phyloP scores from a whole-genome alignment of 2,113 vertebrate species.

The Anolis sagrei region DNA sequence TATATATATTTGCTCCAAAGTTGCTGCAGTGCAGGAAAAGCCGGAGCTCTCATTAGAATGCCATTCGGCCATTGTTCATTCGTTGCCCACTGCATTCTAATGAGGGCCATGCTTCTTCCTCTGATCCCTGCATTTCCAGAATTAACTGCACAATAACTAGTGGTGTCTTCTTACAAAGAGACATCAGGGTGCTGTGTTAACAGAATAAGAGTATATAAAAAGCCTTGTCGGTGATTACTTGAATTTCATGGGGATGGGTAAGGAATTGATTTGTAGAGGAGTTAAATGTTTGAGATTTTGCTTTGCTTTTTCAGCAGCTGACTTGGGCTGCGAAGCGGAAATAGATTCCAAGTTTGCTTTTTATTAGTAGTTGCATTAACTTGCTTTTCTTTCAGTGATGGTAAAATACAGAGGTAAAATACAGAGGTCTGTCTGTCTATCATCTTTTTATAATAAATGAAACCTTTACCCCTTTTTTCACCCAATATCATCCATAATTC shows the following conservation, averaged over 20 bases:
- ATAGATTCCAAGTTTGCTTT: background rate
- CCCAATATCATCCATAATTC: background rate
- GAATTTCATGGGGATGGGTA: background rate
- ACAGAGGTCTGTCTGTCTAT: too few species aligned
- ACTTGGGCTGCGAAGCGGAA: background rate
- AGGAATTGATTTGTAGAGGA: background rate
- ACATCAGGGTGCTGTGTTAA: constrained; percentile 25
- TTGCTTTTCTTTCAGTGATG: too few species aligned
- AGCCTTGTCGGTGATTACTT: background rate
- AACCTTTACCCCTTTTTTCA: too few species aligned
- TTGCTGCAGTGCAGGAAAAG: constrained; percentile 33
- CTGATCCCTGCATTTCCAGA: constrained; percentile 11
- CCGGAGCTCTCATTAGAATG: constrained; percentile 32
- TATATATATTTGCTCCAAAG: constrained; percentile 14
- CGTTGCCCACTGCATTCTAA: constrained; percentile 3
- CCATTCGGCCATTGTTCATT: background rate
- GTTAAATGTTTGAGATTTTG: background rate
- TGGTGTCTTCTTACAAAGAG: constrained; percentile 36
- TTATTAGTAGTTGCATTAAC: too few species aligned
- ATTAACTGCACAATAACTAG: constrained; percentile 1
- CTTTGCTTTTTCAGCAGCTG: background rate
- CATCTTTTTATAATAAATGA: too few species aligned
- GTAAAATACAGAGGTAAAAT: too few species aligned
- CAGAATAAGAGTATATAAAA: constrained; percentile 24
- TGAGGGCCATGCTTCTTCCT: constrained; percentile 32